phyloP scores from a whole-genome alignment of 2,888 invertebrate genomes.

The Oxystoma pomonae region DNA sequence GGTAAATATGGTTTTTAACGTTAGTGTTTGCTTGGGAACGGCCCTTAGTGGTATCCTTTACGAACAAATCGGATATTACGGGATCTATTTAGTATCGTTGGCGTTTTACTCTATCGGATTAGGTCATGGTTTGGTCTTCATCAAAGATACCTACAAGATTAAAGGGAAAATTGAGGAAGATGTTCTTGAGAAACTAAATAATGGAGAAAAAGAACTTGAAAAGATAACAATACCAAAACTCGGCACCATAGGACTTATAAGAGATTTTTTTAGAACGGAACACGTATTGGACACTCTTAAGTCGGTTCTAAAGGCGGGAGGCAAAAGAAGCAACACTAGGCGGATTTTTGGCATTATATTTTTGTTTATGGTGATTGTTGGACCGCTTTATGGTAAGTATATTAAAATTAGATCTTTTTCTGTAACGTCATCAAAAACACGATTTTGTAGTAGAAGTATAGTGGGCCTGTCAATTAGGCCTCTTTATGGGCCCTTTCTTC shows the following conservation, averaged over 20 bases:
- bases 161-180: background rate
- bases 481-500: too few relatives aligned
- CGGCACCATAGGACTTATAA: slow-evolving; percentile 11
- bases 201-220: slow-evolving; percentile 11
- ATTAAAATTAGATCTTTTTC: too few relatives aligned
- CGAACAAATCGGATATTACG: slow-evolving; percentile 49
- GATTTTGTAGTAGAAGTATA: too few relatives aligned
- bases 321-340: slow-evolving; percentile 42
- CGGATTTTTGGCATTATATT: slow-evolving; percentile 51
- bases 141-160: slow-evolving; percentile 32
- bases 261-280: slow-evolving; percentile 45
- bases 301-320: slow-evolving; percentile 51
- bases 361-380: slow-evolving; percentile 51
- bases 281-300: slow-evolving; percentile 52
- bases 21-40: slow-evolving; percentile 51
- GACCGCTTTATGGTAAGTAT: slow-evolving; percentile 53
- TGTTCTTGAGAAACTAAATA: slow-evolving; percentile 5
- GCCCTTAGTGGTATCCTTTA: slow-evolving; percentile 52
- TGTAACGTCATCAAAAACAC: too few relatives aligned
- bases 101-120: slow-evolving; percentile 48
- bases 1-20: slow-evolving; percentile 44
- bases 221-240: slow-evolving; percentile 4
- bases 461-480: too few relatives aligned
- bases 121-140: slow-evolving; percentile 47
- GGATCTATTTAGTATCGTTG: slow-evolving; percentile 51